These are phyloP conservation scores for Channa maculata DNA, from an alignment of 2,113 vertebrate genomes.

Conservation along the genomic window DNA sequence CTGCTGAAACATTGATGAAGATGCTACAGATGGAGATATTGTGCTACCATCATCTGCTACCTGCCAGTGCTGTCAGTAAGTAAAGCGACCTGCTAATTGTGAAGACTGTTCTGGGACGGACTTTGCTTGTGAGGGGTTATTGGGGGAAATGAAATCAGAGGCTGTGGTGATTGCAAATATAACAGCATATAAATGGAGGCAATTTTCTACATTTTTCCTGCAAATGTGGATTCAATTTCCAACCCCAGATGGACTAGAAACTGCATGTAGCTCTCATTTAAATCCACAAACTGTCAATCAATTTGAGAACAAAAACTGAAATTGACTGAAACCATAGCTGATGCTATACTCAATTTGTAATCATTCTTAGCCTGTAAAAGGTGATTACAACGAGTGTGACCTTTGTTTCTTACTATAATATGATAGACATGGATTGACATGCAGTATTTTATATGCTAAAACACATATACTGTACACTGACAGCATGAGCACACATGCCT, in stretches of 20 bases:
- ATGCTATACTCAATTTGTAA: too few species aligned
- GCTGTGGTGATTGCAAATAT: neutral
- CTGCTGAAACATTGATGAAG: slow-evolving; percentile 49
- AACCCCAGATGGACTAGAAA: neutral
- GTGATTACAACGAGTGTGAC: neutral
- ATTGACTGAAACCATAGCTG: neutral
- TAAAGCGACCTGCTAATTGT: neutral
- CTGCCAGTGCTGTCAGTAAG: neutral
- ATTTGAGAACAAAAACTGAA: neutral
- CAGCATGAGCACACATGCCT: neutral
- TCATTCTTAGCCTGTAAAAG: neutral
- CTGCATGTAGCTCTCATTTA: neutral
- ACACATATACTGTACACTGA: neutral
- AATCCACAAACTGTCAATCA: neutral
- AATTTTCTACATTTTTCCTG: neutral
- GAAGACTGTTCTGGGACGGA: neutral
- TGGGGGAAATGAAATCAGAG: neutral
- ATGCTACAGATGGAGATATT: neutral
- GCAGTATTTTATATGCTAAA: neutral
- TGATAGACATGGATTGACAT: neutral
- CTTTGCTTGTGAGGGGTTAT: neutral
- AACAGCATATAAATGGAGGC: neutral
- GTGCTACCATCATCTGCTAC: neutral
- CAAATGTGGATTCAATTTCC: neutral
- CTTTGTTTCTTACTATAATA: neutral